Base-by-base conservation (phyloP, 2,113 vertebrate species). In the Cettia cetti region DNA sequence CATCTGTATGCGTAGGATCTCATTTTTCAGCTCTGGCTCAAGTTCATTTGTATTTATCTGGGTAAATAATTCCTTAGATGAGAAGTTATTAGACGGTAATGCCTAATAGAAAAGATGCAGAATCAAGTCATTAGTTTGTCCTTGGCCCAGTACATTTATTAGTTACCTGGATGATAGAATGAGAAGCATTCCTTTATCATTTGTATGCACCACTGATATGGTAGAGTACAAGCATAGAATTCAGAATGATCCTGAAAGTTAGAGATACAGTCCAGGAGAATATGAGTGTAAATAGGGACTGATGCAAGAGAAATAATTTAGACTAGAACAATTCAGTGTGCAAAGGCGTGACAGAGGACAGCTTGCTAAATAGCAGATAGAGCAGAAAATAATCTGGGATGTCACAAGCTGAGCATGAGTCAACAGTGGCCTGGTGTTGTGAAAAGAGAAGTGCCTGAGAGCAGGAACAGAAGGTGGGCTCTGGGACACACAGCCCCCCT, bases 351-450 rank as follows among this genome's bases (percentile, higher is more conserved):
- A 42, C 42, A 71, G 82, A 82, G 84, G 72, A 49, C 30, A 84
- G 33, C 49, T 92, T 93, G 65, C 82, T 79, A 65, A 82, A 75
- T 3, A 91, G 84, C 81, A 76, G 90, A 81, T 33, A 86, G 74
- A 90, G 65, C 87, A 94, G 84, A 94, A 93, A 87, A 91, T 84
- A 47, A 86, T 85, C 57, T 87, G 70, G 87, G 56, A 27, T 93
- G 94, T 94, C 94, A 95, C 87, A 87, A 94, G 85, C 40, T 76
- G 57, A 87, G 78, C 57, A 28, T 96, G 90, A 96, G 70, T 94
- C 95, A 96, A 87, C 65, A 44, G 40, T 69, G 49, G 45, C 77
- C 8, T 66, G 65, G 61, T 64, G 8, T 28, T 85, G 61, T 82
- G 94, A 84, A 89, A 92, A 85, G 87, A 85, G 92, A 94, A 93